Percentiles rank a stretch among this genome's conserved stretches.
phyloP scores from a whole-genome alignment of 2,797 vertebrate genomes.

The Cephalopachus bancanus region DNA sequence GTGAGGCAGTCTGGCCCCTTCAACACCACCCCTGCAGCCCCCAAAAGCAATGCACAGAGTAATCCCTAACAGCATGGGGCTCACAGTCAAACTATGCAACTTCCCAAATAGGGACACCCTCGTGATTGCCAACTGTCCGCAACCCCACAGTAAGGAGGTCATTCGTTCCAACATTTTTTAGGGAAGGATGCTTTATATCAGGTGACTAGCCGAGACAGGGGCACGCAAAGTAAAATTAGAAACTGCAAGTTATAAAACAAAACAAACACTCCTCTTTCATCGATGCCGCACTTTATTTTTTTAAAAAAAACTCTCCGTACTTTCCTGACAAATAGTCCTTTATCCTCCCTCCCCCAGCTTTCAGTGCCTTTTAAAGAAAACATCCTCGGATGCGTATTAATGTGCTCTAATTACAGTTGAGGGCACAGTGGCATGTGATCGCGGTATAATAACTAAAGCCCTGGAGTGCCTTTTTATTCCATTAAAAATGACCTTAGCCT shows the following conservation, averaged over 20 bases:
- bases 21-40: not conserved
- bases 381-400: constrained; percentile 35
- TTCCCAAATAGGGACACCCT: not conserved
- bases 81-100: not conserved
- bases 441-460: constrained; percentile 60
- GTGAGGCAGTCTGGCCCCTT: not conserved
- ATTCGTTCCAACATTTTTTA: constrained; percentile 9
- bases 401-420: constrained; percentile 69
- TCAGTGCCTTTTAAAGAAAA: constrained; percentile 38
- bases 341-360: not conserved
- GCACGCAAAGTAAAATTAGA: constrained; percentile 46
- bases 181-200: not conserved
- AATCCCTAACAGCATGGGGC: not conserved
- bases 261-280: not conserved
- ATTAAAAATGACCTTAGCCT: constrained; percentile 78
- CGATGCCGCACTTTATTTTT: not conserved
- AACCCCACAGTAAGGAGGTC: not conserved
- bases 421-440: constrained; percentile 55
- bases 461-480: constrained; percentile 72
- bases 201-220: not conserved
- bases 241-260: not conserved
- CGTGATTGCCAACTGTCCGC: not conserved
- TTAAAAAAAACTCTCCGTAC: not conserved
- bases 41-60: not conserved
- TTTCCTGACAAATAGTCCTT: constrained; percentile 36